A percentile compares a stretch with the other conserved stretches of the same genome.
Evolutionary conservation across 2,797 vertebrate species (phyloP).

Genomic region (Acomys russatus): DNA sequence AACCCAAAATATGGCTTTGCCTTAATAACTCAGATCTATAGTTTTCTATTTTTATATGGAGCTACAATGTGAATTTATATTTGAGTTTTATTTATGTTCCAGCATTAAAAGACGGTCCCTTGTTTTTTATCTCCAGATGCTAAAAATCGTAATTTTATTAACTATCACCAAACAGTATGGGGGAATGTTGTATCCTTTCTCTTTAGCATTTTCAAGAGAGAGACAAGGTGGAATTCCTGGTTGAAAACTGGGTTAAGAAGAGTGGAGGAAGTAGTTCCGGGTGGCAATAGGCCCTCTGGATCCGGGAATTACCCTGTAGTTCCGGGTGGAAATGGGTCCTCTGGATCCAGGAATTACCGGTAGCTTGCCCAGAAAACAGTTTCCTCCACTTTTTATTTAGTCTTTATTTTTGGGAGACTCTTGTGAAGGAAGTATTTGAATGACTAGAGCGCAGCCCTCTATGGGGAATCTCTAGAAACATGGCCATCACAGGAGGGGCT

Average conservation of each 20-base stretch:
- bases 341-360: background rate
- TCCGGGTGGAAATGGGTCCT: rapidly evolving
- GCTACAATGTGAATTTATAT: background rate
- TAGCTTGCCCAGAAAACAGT: background rate
- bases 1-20: slow-evolving; percentile 53
- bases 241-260: slow-evolving; percentile 1
- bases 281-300: background rate
- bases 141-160: background rate
- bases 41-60: slow-evolving; percentile 8
- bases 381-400: background rate
- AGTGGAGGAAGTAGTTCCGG: background rate
- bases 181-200: background rate
- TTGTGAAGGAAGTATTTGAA: background rate
- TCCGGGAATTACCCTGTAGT: background rate
- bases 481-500: rapidly evolving
- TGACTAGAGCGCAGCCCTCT: background rate
- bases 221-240: background rate
- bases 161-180: background rate
- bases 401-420: background rate
- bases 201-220: background rate
- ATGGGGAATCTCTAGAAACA: background rate
- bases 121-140: background rate
- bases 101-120: background rate
- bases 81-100: slow-evolving; percentile 44
- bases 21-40: background rate